Conservation (phyloP, 2,797 vertebrate genomes). For the Smutsia temminckii region DNA sequence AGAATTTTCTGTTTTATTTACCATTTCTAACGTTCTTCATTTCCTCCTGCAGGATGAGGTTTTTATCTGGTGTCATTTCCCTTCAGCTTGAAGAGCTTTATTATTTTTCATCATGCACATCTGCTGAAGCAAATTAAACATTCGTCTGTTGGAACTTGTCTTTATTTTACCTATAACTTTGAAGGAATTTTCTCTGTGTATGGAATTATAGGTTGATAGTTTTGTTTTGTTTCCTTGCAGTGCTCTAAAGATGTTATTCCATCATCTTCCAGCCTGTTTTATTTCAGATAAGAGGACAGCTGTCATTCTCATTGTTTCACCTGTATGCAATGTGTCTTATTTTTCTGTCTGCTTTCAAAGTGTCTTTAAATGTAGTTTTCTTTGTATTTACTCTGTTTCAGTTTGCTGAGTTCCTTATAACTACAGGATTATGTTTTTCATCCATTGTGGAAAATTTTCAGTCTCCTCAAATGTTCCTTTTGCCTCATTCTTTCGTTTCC, state of each 20-base stretch:
- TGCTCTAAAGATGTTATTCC: not conserved
- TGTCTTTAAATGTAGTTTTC: not conserved
- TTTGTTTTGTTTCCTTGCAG: not conserved
- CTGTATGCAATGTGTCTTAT: not conserved
- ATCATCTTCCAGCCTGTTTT: not conserved
- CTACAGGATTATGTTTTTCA: not conserved
- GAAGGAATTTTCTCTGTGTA: not conserved
- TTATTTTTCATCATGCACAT: not conserved
- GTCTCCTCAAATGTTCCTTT: not conserved
- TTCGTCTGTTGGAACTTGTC: not conserved
- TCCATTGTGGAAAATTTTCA: not conserved
- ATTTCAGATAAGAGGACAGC: not conserved
- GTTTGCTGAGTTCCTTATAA: not conserved
- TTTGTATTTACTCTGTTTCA: not conserved
- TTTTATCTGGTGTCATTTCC: conserved; percentile 1
- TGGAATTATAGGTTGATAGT: not conserved
- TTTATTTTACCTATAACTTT: not conserved
- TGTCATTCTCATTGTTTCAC: not conserved
- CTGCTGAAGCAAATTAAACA: not conserved
- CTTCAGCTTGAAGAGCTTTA: not conserved
- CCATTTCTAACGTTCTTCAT: not conserved
- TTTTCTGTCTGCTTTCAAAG: not conserved
- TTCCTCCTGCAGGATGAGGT: not conserved
- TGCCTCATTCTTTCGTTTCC: not conserved
- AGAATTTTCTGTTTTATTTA: not conserved